Evolutionary conservation across 2,113 vertebrate genomes (phyloP).

Genomic region (Helogale parvula): DNA sequence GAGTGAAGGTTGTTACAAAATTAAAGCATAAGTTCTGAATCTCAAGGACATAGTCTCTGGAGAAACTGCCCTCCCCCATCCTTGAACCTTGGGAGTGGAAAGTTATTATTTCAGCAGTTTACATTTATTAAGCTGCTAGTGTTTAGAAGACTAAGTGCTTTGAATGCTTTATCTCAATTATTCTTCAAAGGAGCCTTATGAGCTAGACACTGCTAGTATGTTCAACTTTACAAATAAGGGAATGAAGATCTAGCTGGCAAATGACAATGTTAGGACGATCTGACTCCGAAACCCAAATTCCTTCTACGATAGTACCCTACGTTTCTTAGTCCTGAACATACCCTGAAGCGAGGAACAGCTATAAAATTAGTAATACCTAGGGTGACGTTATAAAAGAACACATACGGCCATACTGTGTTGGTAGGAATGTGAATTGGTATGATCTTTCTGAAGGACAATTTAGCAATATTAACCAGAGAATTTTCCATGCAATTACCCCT

Average conservation of each 20-base stretch:
- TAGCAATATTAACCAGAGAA: slow-evolving; percentile 44
- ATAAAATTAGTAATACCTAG: slow-evolving; percentile 62
- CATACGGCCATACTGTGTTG: not conserved
- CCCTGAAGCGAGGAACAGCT: slow-evolving; percentile 14
- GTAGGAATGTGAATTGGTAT: slow-evolving; percentile 14
- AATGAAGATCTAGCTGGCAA: not conserved
- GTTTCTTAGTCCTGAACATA: slow-evolving; percentile 45
- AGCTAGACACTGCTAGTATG: not conserved
- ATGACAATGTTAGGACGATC: not conserved
- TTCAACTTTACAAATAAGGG: slow-evolving; percentile 24
- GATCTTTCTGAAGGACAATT: slow-evolving; percentile 53
- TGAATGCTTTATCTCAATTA: slow-evolving; percentile 7
- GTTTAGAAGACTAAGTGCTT: slow-evolving; percentile 2
- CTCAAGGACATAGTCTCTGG: not conserved
- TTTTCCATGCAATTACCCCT: not conserved
- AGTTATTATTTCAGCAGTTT: slow-evolving; percentile 32
- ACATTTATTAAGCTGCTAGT: not conserved
- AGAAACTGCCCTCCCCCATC: not conserved
- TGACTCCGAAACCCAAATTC: not conserved
- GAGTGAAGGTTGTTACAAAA: not conserved
- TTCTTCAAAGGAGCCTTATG: not conserved
- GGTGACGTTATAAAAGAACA: slow-evolving; percentile 36
- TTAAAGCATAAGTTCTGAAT: slow-evolving; percentile 31
- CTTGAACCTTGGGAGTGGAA: slow-evolving; percentile 13
- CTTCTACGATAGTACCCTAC: slow-evolving; percentile 3